Conservation (phyloP, 1,140 invertebrate species). For the Plectrocnemia conspersa region DNA sequence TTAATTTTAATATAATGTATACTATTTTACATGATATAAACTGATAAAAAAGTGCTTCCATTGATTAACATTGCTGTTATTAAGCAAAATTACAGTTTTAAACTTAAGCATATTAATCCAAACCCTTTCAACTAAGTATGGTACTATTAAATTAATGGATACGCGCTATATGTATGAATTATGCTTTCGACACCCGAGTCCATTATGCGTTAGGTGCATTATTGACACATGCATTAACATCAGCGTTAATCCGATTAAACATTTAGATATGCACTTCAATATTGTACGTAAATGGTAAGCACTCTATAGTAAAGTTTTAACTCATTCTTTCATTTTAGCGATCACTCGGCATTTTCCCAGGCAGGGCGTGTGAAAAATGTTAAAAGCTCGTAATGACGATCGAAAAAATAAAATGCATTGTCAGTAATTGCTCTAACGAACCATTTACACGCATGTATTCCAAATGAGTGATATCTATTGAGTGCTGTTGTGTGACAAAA, state of each 20-base stretch:
- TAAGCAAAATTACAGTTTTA: too few species aligned
- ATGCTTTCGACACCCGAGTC: not conserved
- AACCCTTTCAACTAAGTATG: too few species aligned
- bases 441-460: slow-evolving; percentile 19
- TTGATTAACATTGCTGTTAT: too few species aligned
- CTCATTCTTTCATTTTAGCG: too few species aligned
- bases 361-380: not conserved
- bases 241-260: slow-evolving; percentile 20
- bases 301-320: too few species aligned
- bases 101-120: too few species aligned
- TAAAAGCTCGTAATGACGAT: slow-evolving; percentile 20
- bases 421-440: slow-evolving; percentile 19
- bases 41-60: too few species aligned
- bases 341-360: too few species aligned
- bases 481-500: slow-evolving; percentile 12
- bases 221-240: slow-evolving; percentile 23
- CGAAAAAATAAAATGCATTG: slow-evolving; percentile 9
- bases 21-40: too few species aligned
- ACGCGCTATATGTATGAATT: not conserved
- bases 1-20: too few species aligned
- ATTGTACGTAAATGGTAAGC: too few species aligned
- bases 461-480: slow-evolving; percentile 18
- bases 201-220: slow-evolving; percentile 31
- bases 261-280: not conserved
- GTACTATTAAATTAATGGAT: too few species aligned